Evolutionary conservation across 2,888 invertebrate genomes (phyloP), one percentile per base, ranked within the genome.

Genomic region (Heliconius cydno): DNA sequence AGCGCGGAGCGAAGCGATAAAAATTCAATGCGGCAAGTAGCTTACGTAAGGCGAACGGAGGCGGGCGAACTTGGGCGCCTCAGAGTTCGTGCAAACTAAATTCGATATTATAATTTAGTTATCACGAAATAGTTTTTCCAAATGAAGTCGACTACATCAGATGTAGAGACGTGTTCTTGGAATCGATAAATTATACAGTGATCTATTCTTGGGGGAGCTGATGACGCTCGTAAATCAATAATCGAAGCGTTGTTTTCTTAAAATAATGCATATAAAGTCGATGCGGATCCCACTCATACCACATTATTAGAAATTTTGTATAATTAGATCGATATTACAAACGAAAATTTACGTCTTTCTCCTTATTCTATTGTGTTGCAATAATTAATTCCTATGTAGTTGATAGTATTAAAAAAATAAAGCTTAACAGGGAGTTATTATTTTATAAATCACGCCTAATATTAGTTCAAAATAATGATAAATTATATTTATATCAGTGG

Each of bases 21-120:
- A 90, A 91, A 89, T 90, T 90, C 90, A 89, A 90, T 89, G 88
- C 89, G 88, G 84, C 84, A 79, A 84, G 83, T 78, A 86, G 84
- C 88, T 91, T 90, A 90, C 88, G 88, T 91, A 91, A 92, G 86
- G 85, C 86, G 41, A 41, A 41, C 41, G 41, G 12, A 12, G 9
- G 41, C 41, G 84, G 84, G 83, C 85, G 83, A 74, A 80, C 73
- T 77, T 65, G 74, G 52, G 77, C 78, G 70, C 70, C 78, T 80
- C 19, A 66, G 74, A 57, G 52, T 46, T 38, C 65, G 78, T 65
- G 57, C 68, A 79, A 75, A 79, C 63, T 75, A 77, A 76, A 82
- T 77, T 78, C 77, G 19, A 65, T 60, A 57, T 68, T 73, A 79
- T 73, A 72, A 81, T 77, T 78, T 77, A 76, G 38, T 76, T 81